A percentile compares a stretch with the other conserved stretches of the same genome.
Conservation (phyloP, 2,113 vertebrate species). For the Hemiprocne comata region DNA sequence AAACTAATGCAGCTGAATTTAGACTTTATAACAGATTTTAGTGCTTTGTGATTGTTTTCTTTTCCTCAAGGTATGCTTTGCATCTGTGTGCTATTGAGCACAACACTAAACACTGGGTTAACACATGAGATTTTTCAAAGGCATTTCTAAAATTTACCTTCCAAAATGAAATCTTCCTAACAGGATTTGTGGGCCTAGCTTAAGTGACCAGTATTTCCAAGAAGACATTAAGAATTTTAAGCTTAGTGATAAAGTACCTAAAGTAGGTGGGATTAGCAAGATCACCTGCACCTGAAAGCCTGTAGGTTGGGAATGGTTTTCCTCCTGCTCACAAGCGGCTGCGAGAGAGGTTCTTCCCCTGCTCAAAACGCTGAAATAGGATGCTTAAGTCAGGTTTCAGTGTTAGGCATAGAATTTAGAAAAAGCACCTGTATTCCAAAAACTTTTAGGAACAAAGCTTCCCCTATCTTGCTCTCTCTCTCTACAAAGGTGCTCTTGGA, state of each 20-base stretch:
- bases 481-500: not conserved
- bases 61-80: not conserved
- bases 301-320: not conserved
- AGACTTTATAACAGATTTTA: not conserved
- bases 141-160: not conserved
- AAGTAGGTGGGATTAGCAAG: not conserved
- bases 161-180: not conserved
- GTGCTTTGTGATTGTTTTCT: accelerated
- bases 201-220: not conserved
- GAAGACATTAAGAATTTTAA: not conserved
- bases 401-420: not conserved
- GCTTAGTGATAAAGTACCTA: not conserved
- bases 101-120: not conserved
- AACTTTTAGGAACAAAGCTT: not conserved
- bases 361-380: not conserved
- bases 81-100: not conserved
- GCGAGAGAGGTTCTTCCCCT: not conserved
- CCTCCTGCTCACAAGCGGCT: not conserved
- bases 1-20: not conserved
- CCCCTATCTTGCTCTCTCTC: too few relatives aligned
- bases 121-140: not conserved
- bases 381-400: not conserved
- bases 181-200: not conserved
- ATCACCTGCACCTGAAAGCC: not conserved
- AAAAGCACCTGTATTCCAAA: not conserved